Evolutionary conservation across 2,888 invertebrate species (phyloP).

Genomic region (Cheilosia variabilis): DNA sequence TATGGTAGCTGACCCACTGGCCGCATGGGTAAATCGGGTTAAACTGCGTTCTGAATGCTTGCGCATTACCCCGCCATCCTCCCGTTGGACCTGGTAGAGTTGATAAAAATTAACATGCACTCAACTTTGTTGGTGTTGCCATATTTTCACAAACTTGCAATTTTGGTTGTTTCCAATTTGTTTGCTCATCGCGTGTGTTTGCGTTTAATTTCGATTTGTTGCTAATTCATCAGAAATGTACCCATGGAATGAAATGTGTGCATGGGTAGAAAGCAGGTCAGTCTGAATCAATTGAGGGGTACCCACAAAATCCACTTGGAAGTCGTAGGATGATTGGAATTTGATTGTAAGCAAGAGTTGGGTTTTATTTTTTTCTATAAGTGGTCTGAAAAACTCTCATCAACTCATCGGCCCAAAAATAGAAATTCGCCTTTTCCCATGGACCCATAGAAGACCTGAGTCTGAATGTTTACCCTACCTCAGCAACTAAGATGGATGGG

Average conservation of each 20-base stretch:
- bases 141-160: conserved; percentile 36
- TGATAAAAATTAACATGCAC: conserved; percentile 42
- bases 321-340: too few relatives aligned
- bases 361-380: too few relatives aligned
- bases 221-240: background rate
- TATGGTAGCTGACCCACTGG: conserved; percentile 5
- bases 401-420: too few relatives aligned
- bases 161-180: background rate
- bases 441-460: too few relatives aligned
- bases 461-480: too few relatives aligned
- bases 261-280: background rate
- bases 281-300: background rate
- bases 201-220: conserved; percentile 24
- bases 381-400: too few relatives aligned
- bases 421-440: too few relatives aligned
- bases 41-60: background rate
- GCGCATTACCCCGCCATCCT: background rate
- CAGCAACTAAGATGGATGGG: too few relatives aligned
- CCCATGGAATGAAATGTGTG: background rate
- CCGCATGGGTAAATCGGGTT: background rate
- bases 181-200: conserved; percentile 37
- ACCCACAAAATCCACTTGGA: too few relatives aligned
- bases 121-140: conserved; percentile 49
- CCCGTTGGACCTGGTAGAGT: conserved; percentile 1
- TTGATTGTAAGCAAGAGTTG: too few relatives aligned